Evolutionary conservation across 2,113 vertebrate genomes (phyloP).

Genomic region (Gobio gobio): DNA sequence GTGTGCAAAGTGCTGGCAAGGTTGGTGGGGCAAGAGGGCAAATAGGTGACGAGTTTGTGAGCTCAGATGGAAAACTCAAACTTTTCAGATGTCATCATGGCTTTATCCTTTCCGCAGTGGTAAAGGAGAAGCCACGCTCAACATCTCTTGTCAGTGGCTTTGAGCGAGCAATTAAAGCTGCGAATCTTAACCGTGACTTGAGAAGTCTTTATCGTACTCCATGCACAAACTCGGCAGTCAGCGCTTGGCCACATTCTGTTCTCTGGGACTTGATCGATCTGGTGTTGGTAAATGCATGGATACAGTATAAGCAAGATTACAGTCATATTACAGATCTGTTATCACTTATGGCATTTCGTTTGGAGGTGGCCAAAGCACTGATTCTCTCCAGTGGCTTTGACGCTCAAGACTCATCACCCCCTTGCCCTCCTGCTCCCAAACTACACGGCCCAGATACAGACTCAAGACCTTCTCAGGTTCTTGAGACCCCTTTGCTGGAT

Average conservation of each 20-base stretch:
- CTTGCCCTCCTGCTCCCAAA: conserved; percentile 65
- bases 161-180: conserved; percentile 71
- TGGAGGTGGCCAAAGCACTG: conserved; percentile 77
- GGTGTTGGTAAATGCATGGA: conserved; percentile 79
- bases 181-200: conserved; percentile 72
- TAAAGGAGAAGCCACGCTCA: conserved; percentile 64
- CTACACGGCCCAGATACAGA: conserved; percentile 48
- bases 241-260: conserved; percentile 75
- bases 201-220: conserved; percentile 74
- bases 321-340: conserved; percentile 52
- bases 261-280: conserved; percentile 78
- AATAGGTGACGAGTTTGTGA: conserved; percentile 78
- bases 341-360: conserved; percentile 77
- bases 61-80: conserved; percentile 76
- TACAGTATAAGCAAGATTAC: conserved; percentile 68
- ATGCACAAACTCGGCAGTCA: conserved; percentile 58
- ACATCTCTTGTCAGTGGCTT: conserved; percentile 69
- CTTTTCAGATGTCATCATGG: conserved; percentile 74
- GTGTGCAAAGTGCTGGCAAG: conserved; percentile 75
- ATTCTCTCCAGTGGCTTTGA: conserved; percentile 65
- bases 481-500: conserved; percentile 72
- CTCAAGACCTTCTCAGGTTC: conserved; percentile 57
- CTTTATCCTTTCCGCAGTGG: conserved; percentile 78
- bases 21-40: conserved; percentile 75
- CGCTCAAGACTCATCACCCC: conserved; percentile 68